Evolutionary conservation across 1,140 invertebrate species (phyloP), one percentile per base, ranked within the genome.

Genomic region (Dryas iulia): DNA sequence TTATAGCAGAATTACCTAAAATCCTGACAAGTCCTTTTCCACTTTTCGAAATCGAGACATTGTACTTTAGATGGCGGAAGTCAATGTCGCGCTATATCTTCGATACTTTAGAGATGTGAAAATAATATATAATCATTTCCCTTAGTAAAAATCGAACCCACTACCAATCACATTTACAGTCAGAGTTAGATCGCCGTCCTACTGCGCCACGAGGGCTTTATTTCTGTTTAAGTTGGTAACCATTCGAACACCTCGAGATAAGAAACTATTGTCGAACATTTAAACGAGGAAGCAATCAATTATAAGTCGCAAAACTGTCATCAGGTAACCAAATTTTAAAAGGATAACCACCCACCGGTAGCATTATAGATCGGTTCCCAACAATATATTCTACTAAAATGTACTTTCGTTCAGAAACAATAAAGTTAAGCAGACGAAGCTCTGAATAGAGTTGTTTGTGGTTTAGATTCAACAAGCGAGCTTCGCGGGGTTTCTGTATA

Each of bases 321-420:
- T 84, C 87, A 81, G 74, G 80, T 82, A 81, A 64, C 60, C 65
- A 35, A 69, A 66, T 57, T 62, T 60, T 79, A 65, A 77, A 83
- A 78, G 59, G 63, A 39, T 65, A 74, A 77, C 86, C 86, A 85
- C 84, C 87, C 82, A 90, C 81, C 81, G 82, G 81, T 83, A 86
- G 82, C 83, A 88, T 90, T 77, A 90, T 86, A 86, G 82, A 86
- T 82, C 81, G 86, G 86, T 87, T 79, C 72, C 64, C 69, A 77
- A 88, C 83, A 88, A 89, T 83, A 71, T 66, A 70, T 69, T 68
- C 39, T 67, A 79, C 72, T 76, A 79, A 79, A 74, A 73, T 66
- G 60, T 65, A 78, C 74, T 78, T 81, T 82, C 74, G 58, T 71
- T 26, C 24, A 70, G 65, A 84, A 77, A 84, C 83, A 87, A 85